Base-by-base conservation (phyloP, 2,797 vertebrate species). In the Aulostomus chinensis region DNA sequence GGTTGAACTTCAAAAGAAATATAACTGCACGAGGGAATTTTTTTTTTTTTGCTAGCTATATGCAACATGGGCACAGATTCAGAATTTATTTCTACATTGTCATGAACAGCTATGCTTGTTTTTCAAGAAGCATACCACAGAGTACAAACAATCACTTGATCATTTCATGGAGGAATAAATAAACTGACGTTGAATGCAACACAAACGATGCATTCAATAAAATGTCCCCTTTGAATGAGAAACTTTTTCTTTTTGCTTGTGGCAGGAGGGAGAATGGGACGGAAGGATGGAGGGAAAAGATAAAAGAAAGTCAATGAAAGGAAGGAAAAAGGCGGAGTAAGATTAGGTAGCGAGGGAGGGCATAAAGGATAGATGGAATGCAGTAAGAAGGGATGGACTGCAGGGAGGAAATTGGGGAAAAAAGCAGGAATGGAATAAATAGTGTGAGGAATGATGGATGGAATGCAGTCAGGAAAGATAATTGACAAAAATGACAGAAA, bases 171-270 rank as follows among this genome's bases (percentile, higher is more conserved):
- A 63, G 11, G 33, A 67, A 66, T 66, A 70, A 54, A 56, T 68
- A 48, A 39, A 54, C 16, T 22, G 18, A 72, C 21, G 17, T 4
- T 51, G 50, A 74, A 53, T 25, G 51, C 34, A 51, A 57, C 36
- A 53, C 29, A 47, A 61, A 62, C 11, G 40, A 26, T 50, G 59
- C 67, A 43, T 73, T 78, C 37, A 76, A 50, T 41, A 25, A 32
- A 26, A 73, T 76, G 61, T 82, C 72, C 78, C 64, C 56, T 85
- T 84, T 32, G 71, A 58, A 84, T 58, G 40, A 78, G 24, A 67
- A 62, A 58, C 22, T 11, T 20, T 30, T 31, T 73, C n/a, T 80
- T 87, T 88, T 87, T 88, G 80, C 83, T 75, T 68, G 55, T 71
- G 73, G 74, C 15, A 38, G 31, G 52, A 58, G 47, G 46, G 55